A percentile compares a stretch with the other conserved stretches of the same genome.
These are phyloP conservation scores for Helicolenus hilgendorfi DNA, from an alignment of 2,797 vertebrate genomes.

Conservation along the genomic window DNA sequence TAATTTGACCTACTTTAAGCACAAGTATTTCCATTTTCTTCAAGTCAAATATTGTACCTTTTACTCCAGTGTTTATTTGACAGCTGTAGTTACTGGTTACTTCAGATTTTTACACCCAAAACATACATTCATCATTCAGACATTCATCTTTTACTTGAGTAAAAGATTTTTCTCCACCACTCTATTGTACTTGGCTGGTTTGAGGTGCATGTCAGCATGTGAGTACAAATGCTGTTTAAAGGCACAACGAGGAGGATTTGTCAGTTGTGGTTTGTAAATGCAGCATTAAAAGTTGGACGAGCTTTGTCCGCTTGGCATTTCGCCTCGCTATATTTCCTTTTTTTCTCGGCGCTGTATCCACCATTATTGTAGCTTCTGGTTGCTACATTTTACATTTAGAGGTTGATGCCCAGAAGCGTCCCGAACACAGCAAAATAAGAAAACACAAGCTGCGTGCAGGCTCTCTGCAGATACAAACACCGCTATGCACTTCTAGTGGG, in stretches of 20 bases:
- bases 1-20: neutral
- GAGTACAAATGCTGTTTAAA: neutral
- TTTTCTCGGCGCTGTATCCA: neutral
- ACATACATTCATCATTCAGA: neutral
- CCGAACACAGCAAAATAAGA: neutral
- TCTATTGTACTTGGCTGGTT: neutral
- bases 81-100: neutral
- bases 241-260: neutral
- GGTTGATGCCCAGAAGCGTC: neutral
- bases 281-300: neutral
- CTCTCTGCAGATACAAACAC: neutral
- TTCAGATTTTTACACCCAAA: neutral
- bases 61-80: neutral
- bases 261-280: neutral
- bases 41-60: neutral
- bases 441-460: neutral
- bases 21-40: neutral
- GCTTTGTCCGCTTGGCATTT: neutral
- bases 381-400: neutral
- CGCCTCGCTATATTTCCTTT: neutral
- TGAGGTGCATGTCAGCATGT: neutral
- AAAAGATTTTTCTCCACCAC: neutral
- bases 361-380: neutral
- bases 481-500: neutral
- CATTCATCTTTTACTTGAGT: neutral